Conservation (phyloP, 2,797 vertebrate species). For the Siniperca undulata region DNA sequence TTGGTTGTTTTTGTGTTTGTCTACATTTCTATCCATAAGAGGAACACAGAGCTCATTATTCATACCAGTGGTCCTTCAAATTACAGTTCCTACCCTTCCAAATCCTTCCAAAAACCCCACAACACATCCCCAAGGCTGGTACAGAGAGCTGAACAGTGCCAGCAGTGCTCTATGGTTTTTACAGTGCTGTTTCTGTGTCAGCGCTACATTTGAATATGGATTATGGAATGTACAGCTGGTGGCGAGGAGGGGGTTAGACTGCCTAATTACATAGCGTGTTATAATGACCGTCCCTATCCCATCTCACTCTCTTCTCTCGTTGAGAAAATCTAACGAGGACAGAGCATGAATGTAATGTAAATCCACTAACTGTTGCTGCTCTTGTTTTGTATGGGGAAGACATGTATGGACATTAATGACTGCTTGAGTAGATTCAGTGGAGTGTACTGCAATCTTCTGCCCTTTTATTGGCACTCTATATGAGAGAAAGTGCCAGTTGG, state of each 20-base stretch:
- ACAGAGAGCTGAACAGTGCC: slow-evolving; percentile 23
- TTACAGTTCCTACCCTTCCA: slow-evolving; percentile 47
- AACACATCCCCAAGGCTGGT: slow-evolving; percentile 21
- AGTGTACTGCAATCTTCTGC: not conserved
- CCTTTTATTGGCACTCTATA: not conserved
- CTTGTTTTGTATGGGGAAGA: slow-evolving; percentile 44
- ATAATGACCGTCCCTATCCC: slow-evolving; percentile 66
- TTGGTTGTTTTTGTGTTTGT: slow-evolving; percentile 52
- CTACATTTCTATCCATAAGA: slow-evolving; percentile 41
- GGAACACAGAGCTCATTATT: slow-evolving; percentile 47
- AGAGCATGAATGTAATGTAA: slow-evolving; percentile 40
- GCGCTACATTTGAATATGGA: slow-evolving; percentile 72
- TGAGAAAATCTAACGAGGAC: slow-evolving; percentile 62
- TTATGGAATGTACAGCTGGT: slow-evolving; percentile 68
- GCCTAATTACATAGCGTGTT: slow-evolving; percentile 70
- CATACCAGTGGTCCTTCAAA: slow-evolving; percentile 52
- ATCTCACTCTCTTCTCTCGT: slow-evolving; percentile 26
- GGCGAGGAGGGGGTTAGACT: slow-evolving; percentile 52
- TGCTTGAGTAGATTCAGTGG: slow-evolving; percentile 13
- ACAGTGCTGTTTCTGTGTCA: slow-evolving; percentile 59
- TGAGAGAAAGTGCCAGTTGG: not conserved
- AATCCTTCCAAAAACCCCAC: slow-evolving; percentile 24
- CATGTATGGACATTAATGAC: slow-evolving; percentile 17
- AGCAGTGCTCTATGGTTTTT: slow-evolving; percentile 42
- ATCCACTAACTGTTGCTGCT: slow-evolving; percentile 34